Evolutionary conservation across 1,140 invertebrate species (phyloP), one percentile per base, ranked within the genome.

Genomic region (Brachionus paranguensis): DNA sequence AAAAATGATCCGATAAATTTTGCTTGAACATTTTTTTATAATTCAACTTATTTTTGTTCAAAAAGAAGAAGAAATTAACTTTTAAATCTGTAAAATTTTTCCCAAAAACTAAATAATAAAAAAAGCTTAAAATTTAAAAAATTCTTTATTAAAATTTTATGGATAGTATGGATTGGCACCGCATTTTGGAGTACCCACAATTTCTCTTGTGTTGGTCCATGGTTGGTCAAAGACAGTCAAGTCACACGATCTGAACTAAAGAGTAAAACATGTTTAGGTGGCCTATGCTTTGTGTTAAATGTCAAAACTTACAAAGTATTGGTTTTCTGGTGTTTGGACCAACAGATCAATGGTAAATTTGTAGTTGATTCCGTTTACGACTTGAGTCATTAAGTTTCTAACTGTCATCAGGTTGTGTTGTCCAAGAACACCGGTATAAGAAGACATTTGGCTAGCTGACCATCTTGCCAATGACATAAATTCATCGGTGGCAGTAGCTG

Each of bases 161-260:
- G 43, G 76, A 41, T 33, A 60, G 27, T 29, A 53, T 55, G 76
- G 76, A 27, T 79, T 29, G 2, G 53, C 41, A 43, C 50, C 78
- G n/a, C 78, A 81, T 60, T 64, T 20, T 4, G 78, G 50, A 41
- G 37, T 64, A 8, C 37, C 33, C 0, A 81, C n/a, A 68, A 81
- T 41, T 81, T 81, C n/a, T 64, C 55, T 60, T 14, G 53, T 60
- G 12, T 81, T 81, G 4, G 53, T 81, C 78, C 78, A 81, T 17
- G 78, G 41, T 29, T 81, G 78, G 10, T 81, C 78, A 45, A 41
- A 81, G 3, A 81, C 78, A 11, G 33, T 37, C 37, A 81, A 43
- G 60, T 81, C 78, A 68, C 78, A 81, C 41, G 53, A 64, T 64
- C 53, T 60, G n/a, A 81, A 81, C 78, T 81, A 78, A 55, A 78